These are phyloP conservation scores for Conomelus anceps DNA, from an alignment of 2,888 invertebrate genomes.

Conservation along the genomic window DNA sequence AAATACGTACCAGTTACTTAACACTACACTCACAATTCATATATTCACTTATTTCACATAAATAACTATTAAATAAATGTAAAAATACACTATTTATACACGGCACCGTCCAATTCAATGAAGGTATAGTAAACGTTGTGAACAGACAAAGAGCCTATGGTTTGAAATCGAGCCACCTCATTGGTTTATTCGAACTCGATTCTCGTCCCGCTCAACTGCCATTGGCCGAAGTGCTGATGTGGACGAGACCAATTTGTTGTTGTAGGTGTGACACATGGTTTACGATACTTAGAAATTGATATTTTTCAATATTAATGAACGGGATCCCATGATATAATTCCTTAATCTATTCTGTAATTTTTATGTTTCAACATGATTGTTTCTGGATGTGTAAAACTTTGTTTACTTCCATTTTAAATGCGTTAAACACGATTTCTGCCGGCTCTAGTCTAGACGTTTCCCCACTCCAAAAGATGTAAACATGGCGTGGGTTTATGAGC, in stretches of 20 bases:
- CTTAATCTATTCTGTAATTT: background rate
- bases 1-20: background rate
- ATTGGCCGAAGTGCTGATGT: background rate
- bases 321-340: background rate
- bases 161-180: background rate
- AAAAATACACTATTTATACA: background rate
- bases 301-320: background rate
- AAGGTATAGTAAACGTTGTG: constrained; percentile 10
- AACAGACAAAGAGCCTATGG: constrained; percentile 6
- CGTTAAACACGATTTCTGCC: background rate
- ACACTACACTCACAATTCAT: background rate
- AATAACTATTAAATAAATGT: background rate
- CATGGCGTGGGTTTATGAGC: background rate
- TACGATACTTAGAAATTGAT: background rate
- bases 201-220: background rate
- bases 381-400: background rate
- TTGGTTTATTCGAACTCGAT: background rate
- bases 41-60: background rate
- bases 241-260: background rate
- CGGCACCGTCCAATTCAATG: background rate
- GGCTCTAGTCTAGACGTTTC: background rate
- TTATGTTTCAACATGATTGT: background rate
- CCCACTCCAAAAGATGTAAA: background rate
- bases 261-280: background rate
- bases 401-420: background rate